Conservation (phyloP, 2,797 vertebrate genomes). For the Lepus townsendii region DNA sequence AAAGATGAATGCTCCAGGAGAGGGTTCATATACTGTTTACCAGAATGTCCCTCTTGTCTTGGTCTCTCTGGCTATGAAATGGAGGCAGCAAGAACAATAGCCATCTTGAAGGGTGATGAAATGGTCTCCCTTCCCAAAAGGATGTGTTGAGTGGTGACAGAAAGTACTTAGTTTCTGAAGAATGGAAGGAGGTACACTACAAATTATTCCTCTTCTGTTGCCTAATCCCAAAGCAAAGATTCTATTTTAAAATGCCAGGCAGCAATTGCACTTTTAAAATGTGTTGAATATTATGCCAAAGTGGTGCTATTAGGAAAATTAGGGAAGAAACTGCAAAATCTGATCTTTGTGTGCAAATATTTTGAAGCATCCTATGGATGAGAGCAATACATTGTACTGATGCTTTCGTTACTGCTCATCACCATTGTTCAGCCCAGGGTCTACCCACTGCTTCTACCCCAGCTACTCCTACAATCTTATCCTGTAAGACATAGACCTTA, state of each 20-base stretch:
- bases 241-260: constrained; percentile 73
- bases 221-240: constrained; percentile 64
- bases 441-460: neutral
- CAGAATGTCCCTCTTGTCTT: neutral
- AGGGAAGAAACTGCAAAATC: constrained; percentile 51
- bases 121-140: neutral
- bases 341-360: constrained; percentile 59
- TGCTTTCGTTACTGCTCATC: constrained; percentile 48
- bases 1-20: neutral
- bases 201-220: constrained; percentile 69
- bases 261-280: constrained; percentile 68
- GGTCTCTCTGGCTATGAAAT: neutral
- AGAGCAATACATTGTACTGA: neutral
- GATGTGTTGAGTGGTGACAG: constrained; percentile 40
- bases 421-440: neutral
- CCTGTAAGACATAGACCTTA: neutral
- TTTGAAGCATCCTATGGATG: neutral
- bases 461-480: neutral
- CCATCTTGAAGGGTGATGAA: neutral
- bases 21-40: neutral
- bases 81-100: neutral
- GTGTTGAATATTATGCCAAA: constrained; percentile 65
- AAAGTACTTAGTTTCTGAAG: constrained; percentile 59
- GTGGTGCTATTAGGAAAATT: constrained; percentile 54
- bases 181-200: constrained; percentile 47